Percentiles rank a stretch among this genome's conserved stretches.
These are phyloP conservation scores for Gryon sp. DNA, from an alignment of 1,140 invertebrate species.

Conservation along the genomic window DNA sequence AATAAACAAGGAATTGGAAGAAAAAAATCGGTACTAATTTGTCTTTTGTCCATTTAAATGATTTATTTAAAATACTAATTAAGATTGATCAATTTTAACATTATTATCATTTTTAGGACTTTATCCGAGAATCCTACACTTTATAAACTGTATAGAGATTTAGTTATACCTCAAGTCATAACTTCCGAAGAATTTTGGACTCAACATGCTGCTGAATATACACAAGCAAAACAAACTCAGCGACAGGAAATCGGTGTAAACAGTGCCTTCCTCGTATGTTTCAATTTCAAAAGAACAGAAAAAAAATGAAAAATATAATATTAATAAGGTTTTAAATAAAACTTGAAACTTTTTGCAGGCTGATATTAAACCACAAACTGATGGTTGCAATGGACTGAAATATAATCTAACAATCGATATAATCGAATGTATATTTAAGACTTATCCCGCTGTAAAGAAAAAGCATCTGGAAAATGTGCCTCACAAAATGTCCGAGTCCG, in stretches of 20 bases:
- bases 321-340: constrained; percentile 16
- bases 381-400: constrained; percentile 97
- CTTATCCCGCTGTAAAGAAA: constrained; percentile 98
- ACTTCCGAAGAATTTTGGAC: constrained; percentile 98
- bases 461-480: constrained; percentile 99
- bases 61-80: constrained; percentile 3
- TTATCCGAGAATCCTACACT: constrained; percentile 91
- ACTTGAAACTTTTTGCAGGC: constrained; percentile 81
- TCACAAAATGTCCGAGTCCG: constrained; percentile 94
- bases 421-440: constrained; percentile 99
- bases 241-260: constrained; percentile 90
- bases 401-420: constrained; percentile 98
- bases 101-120: constrained; percentile 79
- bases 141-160: constrained; percentile 92
- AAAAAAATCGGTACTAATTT: constrained; percentile 87
- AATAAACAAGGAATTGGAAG: constrained; percentile 95
- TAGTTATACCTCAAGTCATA: constrained; percentile 96
- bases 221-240: constrained; percentile 84
- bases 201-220: constrained; percentile 89
- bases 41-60: constrained; percentile 6
- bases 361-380: constrained; percentile 97
- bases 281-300: too few relatives aligned
- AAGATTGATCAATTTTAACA: background rate
- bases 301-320: too few relatives aligned
- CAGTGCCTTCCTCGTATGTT: constrained; percentile 76